Conservation (phyloP, 2,113 vertebrate genomes). For the Malurus cyaneus region DNA sequence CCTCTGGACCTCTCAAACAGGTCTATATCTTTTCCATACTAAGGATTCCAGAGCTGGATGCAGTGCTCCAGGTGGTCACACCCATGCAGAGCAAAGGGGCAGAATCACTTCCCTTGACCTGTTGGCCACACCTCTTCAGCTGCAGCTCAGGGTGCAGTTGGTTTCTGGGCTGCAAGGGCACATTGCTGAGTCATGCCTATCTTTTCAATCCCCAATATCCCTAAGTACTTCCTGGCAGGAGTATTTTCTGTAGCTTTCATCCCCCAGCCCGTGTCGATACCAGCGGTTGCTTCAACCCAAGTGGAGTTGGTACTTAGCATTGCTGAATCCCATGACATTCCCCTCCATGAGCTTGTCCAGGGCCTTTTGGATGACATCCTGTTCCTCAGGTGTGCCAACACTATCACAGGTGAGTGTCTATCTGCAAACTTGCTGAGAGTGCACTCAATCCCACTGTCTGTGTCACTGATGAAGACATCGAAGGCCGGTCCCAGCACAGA, state of each 20-base stretch:
- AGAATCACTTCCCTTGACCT: neutral
- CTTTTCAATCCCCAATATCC: neutral
- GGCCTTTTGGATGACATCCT: neutral
- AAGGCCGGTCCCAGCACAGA: neutral
- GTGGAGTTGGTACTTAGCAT: neutral
- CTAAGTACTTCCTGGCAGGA: neutral
- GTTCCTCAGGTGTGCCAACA: rapidly evolving
- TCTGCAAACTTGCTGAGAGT: neutral
- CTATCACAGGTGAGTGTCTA: neutral
- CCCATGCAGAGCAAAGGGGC: neutral
- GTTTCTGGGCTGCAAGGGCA: neutral
- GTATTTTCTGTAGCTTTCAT: neutral
- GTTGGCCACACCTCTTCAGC: neutral
- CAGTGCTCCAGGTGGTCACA: neutral
- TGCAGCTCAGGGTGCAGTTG: neutral
- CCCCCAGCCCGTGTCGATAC: neutral
- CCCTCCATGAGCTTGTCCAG: neutral
- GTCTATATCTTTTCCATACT: neutral
- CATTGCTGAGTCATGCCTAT: neutral
- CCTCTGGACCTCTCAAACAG: neutral
- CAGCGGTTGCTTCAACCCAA: rapidly evolving
- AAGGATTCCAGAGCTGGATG: neutral
- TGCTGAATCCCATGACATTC: neutral
- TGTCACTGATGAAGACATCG: neutral
- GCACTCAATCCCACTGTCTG: neutral